Evolutionary conservation across 2,888 invertebrate species (phyloP).

Genomic region (Dynastes maya): DNA sequence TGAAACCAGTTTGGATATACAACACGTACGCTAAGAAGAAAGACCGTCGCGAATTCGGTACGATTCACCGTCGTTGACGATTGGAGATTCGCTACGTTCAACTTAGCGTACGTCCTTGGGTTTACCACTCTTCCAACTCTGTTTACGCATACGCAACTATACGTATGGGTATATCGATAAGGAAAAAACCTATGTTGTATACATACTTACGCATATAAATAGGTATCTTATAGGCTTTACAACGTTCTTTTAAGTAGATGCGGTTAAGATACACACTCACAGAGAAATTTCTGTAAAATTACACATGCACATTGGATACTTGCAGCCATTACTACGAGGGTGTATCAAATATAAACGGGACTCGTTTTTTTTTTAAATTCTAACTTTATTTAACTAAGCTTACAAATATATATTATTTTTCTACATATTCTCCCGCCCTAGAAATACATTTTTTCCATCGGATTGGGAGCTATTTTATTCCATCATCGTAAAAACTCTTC

Average conservation of each 20-base stretch:
- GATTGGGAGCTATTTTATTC: too few species aligned
- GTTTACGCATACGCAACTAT: neutral
- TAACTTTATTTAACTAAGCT: too few species aligned
- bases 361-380: too few species aligned
- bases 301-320: too few species aligned
- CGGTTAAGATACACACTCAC: neutral
- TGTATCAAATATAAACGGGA: too few species aligned
- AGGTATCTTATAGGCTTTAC: neutral
- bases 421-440: too few species aligned
- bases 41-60: slow-evolving; percentile 39
- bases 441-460: too few species aligned
- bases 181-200: neutral
- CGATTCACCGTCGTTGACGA: slow-evolving; percentile 28
- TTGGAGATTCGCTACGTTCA: slow-evolving; percentile 9
- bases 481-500: too few species aligned
- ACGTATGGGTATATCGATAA: neutral
- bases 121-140: slow-evolving; percentile 9
- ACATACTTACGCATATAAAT: neutral
- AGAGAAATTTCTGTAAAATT: too few species aligned
- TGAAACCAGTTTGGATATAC: slow-evolving; percentile 56
- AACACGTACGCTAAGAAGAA: slow-evolving; percentile 49
- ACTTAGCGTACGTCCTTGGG: slow-evolving; percentile 5
- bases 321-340: too few species aligned
- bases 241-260: too few species aligned
- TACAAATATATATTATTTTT: too few species aligned